These are phyloP conservation scores for Galerucella calmariensis DNA, from an alignment of 2,888 invertebrate species.

Conservation along the genomic window DNA sequence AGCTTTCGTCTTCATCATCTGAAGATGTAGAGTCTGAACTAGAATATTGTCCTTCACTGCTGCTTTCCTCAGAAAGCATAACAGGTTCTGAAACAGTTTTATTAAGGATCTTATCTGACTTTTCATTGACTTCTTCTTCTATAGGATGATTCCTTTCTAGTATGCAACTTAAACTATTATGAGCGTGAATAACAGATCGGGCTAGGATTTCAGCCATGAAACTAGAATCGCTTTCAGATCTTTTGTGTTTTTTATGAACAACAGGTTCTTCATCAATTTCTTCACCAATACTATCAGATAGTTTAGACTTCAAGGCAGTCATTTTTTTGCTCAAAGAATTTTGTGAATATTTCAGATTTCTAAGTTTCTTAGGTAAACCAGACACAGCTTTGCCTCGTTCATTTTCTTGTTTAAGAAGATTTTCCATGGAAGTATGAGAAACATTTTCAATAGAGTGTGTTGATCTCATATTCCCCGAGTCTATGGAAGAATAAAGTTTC, in stretches of 20 bases:
- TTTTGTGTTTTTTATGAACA: slow-evolving; percentile 65
- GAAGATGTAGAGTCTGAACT: slow-evolving; percentile 52
- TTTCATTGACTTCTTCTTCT: slow-evolving; percentile 60
- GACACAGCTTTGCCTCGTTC: slow-evolving; percentile 68
- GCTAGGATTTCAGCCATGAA: slow-evolving; percentile 76
- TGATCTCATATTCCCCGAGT: slow-evolving; percentile 45
- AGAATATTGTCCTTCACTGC: slow-evolving; percentile 43
- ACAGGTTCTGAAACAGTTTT: slow-evolving; percentile 52
- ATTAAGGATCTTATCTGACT: slow-evolving; percentile 41
- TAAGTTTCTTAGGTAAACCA: slow-evolving; percentile 70
- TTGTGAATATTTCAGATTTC: slow-evolving; percentile 72
- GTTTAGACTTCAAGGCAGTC: slow-evolving; percentile 70
- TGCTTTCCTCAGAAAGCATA: slow-evolving; percentile 39
- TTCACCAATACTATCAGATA: slow-evolving; percentile 66
- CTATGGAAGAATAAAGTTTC: slow-evolving; percentile 53
- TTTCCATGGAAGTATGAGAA: slow-evolving; percentile 54
- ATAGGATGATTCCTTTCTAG: slow-evolving; percentile 67
- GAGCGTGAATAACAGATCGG: slow-evolving; percentile 72
- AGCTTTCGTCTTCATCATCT: slow-evolving; percentile 61
- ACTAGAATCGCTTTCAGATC: slow-evolving; percentile 65
- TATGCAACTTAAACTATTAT: slow-evolving; percentile 71
- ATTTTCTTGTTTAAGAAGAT: slow-evolving; percentile 70
- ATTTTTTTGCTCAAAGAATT: slow-evolving; percentile 73
- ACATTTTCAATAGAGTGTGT: slow-evolving; percentile 49
- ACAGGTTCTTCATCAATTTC: slow-evolving; percentile 64